Base-by-base conservation (phyloP, 2,888 invertebrate genomes). In the Rhingia rostrata region DNA sequence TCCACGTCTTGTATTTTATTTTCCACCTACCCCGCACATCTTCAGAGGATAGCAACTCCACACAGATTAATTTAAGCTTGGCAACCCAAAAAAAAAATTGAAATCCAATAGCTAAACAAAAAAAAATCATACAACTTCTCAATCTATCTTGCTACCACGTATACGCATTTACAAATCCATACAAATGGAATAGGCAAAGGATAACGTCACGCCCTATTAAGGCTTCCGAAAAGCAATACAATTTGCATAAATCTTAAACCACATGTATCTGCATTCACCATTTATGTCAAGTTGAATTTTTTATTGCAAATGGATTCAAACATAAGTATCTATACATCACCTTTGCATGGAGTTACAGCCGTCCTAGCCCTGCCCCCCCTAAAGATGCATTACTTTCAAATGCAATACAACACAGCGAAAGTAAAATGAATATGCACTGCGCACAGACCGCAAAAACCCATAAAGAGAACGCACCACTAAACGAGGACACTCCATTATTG, bases 401-500 rank as follows among this genome's bases (percentile, higher is more conserved):
- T 67, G 56, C 67, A 73, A 54, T 66, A 72, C 43, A 70, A 39
- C 69, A 78, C 49, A 43, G 22, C 41, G 12, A 39, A 22, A 58
- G 33, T 37, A 22, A 54, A 78, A 83, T 73, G 83, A 79, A 83
- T 78, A 78, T 79, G 83, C 78, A 83, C 49, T 69, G 39, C 67
- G 49, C 63, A 30, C 12, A 30, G 41, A 63, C 80, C 63, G 12
- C 61, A 63, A 81, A 53, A 69, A 75, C 32, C 79, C 73, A 54
- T 67, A 58, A 63, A 64, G 56, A 53, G 51, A 56, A 54, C 56
- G 72, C 67, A 78, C 54, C 72, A 63, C 72, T 60, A 73, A 63
- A 66, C 79, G 63, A 79, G 61, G 73, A 83, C 80, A 80, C 79
- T 83, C 83, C 67, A 83, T 83, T 83, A 83, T 83, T 83, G 67